Percentiles rank a stretch among this genome's conserved stretches.
Conservation (phyloP, 64 coral and sea anemone genomes). For the Montipora cactus region DNA sequence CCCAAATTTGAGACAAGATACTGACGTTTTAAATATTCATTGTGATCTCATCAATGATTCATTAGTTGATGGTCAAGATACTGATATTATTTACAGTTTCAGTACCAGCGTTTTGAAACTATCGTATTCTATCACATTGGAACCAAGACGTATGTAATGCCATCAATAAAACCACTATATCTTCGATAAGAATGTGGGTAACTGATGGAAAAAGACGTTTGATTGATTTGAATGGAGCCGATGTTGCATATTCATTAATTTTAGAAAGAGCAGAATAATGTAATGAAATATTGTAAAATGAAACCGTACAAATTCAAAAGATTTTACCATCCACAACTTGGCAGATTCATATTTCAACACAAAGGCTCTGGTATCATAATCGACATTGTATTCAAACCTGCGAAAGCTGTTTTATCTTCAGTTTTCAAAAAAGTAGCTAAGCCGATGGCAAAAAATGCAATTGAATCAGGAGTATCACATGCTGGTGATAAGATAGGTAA, state of each 20-base stretch:
- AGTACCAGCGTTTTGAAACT: not conserved
- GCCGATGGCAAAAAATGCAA: not conserved
- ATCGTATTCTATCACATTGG: not conserved
- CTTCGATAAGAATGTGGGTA: too few species aligned
- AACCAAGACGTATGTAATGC: not conserved
- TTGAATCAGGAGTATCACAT: too few species aligned
- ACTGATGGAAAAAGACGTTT: not conserved
- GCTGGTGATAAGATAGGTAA: not conserved
- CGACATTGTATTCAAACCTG: not conserved
- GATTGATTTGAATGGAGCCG: not conserved
- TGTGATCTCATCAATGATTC: not conserved
- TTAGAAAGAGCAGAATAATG: not conserved
- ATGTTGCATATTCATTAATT: not conserved
- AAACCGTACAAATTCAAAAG: not conserved
- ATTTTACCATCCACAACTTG: not conserved
- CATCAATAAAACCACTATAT: not conserved
- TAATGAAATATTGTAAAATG: not conserved
- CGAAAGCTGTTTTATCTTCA: not conserved
- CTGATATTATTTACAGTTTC: not conserved
- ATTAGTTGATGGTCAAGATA: not conserved
- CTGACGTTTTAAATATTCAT: slow-evolving; percentile 4
- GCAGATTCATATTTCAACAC: not conserved
- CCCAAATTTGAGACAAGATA: not conserved
- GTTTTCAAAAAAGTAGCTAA: not conserved
- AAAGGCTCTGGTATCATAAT: not conserved